A percentile compares a stretch with the other conserved stretches of the same genome.
Evolutionary conservation across 2,888 invertebrate genomes (phyloP).

Genomic region (Tetragnatha montana): DNA sequence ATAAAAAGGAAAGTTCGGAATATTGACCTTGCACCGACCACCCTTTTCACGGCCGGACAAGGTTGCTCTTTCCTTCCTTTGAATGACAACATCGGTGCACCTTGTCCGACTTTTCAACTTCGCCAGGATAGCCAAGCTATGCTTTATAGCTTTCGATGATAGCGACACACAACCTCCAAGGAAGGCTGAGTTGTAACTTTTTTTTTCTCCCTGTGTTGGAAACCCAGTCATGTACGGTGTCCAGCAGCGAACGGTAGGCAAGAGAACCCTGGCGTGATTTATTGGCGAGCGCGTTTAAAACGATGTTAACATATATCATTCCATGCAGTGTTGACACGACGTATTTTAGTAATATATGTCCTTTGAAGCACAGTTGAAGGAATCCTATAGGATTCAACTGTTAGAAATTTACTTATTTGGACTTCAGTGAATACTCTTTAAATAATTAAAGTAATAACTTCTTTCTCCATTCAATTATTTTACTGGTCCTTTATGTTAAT

Average conservation of each 20-base stretch:
- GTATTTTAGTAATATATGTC: no score
- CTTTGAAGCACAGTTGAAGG: no score
- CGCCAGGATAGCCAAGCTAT: not conserved
- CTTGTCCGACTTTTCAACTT: conserved; percentile 24
- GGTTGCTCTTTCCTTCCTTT: conserved; percentile 20
- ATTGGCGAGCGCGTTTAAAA: no score
- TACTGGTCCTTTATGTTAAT: no score
- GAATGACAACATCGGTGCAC: conserved; percentile 25
- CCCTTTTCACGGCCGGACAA: conserved; percentile 43
- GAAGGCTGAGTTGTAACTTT: not conserved
- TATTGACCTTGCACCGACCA: conserved; percentile 41
- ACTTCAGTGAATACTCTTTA: no score
- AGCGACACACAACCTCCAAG: not conserved
- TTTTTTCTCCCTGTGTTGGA: not conserved
- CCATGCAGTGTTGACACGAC: no score
- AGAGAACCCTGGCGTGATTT: not conserved
- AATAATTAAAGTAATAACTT: no score
- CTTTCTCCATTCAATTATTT: no score
- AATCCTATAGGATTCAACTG: no score
- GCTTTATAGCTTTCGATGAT: conserved; percentile 5
- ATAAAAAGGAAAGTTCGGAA: conserved; percentile 7
- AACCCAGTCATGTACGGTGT: not conserved
- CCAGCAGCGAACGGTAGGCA: not conserved
- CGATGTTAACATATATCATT: no score
- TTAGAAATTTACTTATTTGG: no score